Base-by-base conservation (phyloP, 2,113 vertebrate genomes). In the Indri indri region DNA sequence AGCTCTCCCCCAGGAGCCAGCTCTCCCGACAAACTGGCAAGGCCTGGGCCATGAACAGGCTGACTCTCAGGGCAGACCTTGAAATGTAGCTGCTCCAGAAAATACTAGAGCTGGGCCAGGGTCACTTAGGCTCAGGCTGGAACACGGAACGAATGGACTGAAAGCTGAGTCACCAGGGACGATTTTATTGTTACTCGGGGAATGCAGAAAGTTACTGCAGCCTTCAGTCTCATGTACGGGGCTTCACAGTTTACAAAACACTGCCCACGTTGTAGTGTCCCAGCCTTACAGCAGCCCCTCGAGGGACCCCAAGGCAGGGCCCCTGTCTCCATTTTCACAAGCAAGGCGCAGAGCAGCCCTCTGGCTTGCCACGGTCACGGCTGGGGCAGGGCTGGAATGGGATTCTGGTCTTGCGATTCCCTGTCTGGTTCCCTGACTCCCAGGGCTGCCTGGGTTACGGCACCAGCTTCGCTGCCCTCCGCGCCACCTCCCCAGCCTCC, bases 31-130 rank as follows among this genome's bases (percentile, higher is more conserved):
- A n/a, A 23, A 50, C 0, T 4, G 34, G 61, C 37, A 22, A 59
- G 42, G 37, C 50, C 61, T 0, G 3, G n/a, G 77, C 25, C 1
- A 0, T 8, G 37, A n/a, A 3, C 25, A 32, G 8, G 23, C 32
- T 7, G 27, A 25, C 34, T 83, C 50, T n/a, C 4, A 6, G 87
- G 54, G 25, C 23, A 68, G 32, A 45, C 34, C 42, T 14, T 6
- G 14, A 7, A 65, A 18, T 18, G 30, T 13, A 37, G 66, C 37
- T 82, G 65, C 45, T 71, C 61, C n/a, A 12, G 40, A 59, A 42
- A 50, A 70, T 7, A 20, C n/a, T 23, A 42, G 50, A 57, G 34
- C 57, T 68, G 66, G 54, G 54, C 66, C 25, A 1, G 0, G 14
- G 47, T 68, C 25, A 34, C 6, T 20, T 32, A 63, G 13, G 34